Percentiles rank a stretch among this genome's conserved stretches.
Evolutionary conservation across 1,140 invertebrate species (phyloP).

Genomic region (Drosophila orosa): DNA sequence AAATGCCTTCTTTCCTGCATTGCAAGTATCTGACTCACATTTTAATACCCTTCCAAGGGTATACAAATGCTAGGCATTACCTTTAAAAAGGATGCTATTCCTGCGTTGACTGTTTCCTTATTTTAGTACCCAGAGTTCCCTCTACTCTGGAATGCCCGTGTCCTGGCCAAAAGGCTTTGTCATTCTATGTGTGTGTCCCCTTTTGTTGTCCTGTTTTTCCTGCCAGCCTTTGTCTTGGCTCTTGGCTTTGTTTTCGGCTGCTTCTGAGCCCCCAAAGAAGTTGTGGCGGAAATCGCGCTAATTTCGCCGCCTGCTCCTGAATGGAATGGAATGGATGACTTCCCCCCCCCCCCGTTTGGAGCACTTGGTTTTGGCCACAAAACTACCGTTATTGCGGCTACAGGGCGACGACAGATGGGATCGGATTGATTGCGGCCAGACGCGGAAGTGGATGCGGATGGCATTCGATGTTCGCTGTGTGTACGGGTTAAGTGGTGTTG

Average conservation of each 20-base stretch:
- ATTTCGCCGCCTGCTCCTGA: slow-evolving; percentile 60
- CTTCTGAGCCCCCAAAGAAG: slow-evolving; percentile 24
- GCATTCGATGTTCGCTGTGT: slow-evolving; percentile 7
- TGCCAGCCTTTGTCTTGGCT: background rate
- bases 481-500: slow-evolving; percentile 9
- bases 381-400: slow-evolving; percentile 51
- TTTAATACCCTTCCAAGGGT: too few species aligned
- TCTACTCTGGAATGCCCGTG: background rate
- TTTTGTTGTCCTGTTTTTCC: slow-evolving; percentile 4
- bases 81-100: background rate
- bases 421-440: slow-evolving; percentile 40
- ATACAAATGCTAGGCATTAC: background rate
- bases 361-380: slow-evolving; percentile 24
- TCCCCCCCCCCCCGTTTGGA: too few species aligned
- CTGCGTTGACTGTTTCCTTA: background rate
- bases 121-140: background rate
- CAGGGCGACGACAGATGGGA: slow-evolving; percentile 39
- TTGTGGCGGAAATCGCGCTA: slow-evolving; percentile 72
- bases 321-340: background rate
- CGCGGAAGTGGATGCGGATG: slow-evolving; percentile 30
- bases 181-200: background rate
- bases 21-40: too few species aligned
- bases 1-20: too few species aligned
- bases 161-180: background rate
- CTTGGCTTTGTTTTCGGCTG: background rate